phyloP scores from a whole-genome alignment of 2,113 vertebrate species.

The Gallinago paraguaiae region DNA sequence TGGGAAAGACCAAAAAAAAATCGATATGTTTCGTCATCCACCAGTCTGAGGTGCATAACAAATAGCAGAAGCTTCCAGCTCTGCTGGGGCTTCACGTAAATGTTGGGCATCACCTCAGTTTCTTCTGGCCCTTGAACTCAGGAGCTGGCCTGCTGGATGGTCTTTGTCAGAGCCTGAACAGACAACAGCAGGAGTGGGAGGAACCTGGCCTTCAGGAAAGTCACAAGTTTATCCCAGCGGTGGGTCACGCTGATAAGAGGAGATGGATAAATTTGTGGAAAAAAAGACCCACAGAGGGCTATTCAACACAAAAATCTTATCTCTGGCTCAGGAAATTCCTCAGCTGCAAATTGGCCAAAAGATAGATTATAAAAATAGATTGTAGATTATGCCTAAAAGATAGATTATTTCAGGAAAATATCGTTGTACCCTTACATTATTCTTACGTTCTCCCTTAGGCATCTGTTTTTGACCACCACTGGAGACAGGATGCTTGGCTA shows the following conservation, averaged over 20 bases:
- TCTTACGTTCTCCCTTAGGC: not conserved
- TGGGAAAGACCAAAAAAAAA: not conserved
- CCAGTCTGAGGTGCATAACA: not conserved
- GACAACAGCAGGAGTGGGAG: not conserved
- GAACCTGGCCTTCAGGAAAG: not conserved
- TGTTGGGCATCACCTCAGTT: fast-evolving
- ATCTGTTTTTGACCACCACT: not conserved
- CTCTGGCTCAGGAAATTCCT: not conserved
- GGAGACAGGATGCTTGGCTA: not conserved
- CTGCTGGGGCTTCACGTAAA: not conserved
- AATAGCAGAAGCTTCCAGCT: not conserved
- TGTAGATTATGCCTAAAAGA: not conserved
- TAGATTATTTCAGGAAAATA: not conserved
- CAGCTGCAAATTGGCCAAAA: not conserved
- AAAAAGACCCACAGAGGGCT: not conserved
- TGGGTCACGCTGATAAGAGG: not conserved
- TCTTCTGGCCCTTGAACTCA: not conserved
- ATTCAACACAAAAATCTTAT: not conserved
- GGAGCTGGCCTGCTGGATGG: not conserved
- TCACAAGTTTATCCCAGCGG: not conserved
- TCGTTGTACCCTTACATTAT: not conserved
- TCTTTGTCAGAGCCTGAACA: not conserved
- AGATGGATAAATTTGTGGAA: not conserved
- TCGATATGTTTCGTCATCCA: not conserved
- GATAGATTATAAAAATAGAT: not conserved